Base-by-base conservation (phyloP, 2,797 vertebrate species). In the Bradypodion pumilum region DNA sequence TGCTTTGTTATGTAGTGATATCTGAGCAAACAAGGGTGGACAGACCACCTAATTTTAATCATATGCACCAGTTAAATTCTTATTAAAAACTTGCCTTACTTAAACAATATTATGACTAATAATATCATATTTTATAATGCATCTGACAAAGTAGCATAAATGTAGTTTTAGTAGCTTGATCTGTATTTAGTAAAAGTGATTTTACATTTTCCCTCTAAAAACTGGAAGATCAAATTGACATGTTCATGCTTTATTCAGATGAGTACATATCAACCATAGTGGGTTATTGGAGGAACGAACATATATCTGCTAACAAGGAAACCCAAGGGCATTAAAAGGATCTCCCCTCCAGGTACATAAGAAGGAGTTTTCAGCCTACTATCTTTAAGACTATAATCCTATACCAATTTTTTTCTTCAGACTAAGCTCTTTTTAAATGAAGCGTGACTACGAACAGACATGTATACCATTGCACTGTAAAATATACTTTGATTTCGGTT, bases 401-500 rank as follows among this genome's bases (percentile, higher is more conserved):
- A 35, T 29, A 29, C 52, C 12, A 32, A 52, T 35, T 80, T n/a
- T n/a, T n/a, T 69, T 56, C 16, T 37, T 69, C 2, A 9, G 25
- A 65, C 27, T 66, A 56, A 79, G 25, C n/a, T 19, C 77, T 35
- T 13, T 13, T 35, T 19, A 35, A 52, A 49, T 56, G 37, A 46
- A 69, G 15, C 69, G 21, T 35, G 23, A 16, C 32, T 9, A 9
- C 1, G 23, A 37, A 13, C 52, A 40, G 25, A 35, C 37, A 21
- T 62, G 23, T 49, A 46, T 80, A 69, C 23, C 65, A 40, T 69
- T 68, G 32, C n/a, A 49, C 46, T 35, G 23, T 62, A 80, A 86
- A 93, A 93, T 93, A 93, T 94, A 42, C 91, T 93, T 93, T 93
- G 80, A 92, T 93, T 70, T 88, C 62, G 84, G 88, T 82, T 75